Base-by-base conservation (phyloP, 2,888 invertebrate species). In the Balanococcus diminutus region DNA sequence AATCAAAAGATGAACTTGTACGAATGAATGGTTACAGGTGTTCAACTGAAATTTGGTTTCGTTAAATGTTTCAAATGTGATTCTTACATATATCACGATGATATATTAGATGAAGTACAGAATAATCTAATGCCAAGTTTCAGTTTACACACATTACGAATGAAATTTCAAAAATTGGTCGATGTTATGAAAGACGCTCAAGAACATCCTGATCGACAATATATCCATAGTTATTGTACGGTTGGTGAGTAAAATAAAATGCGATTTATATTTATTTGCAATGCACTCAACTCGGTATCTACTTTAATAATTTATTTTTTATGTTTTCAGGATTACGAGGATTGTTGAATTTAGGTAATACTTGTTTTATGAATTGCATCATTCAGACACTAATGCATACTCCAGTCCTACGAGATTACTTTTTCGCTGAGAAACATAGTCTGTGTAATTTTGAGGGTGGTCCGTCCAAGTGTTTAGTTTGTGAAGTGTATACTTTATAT, bases 311-410 rank as follows among this genome's bases (percentile, higher is more conserved):
- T 72, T 6, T 19, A 25, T 16, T 8, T 9, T 2, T 46, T 72
- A 89, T 28, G n/a, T 42, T 72, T 89, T 61, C 89, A 92, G 94
- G 99, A 56, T 91, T 99, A 87, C 92, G 99, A 86, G 99, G 99
- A 0, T 91, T 99, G 86, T 94, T 98, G 89, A 99, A 99, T 91
- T 92, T 99, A 87, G 99, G 99, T 46, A 96, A 97, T 88, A 99
- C 99, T 3, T 99, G 99, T 91, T 99, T 98, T 90, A 98, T 99
- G 97, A 99, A 98, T 91, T 98, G 98, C 89, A 98, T 99, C 89
- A 95, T 99, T 11, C 91, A 94, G 92, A 96, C 97, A 0, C 90
- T 99, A 88, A 97, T 97, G 88, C 98, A 99, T 90, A 98, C 98
- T 3, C 98, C 98, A 0, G 91, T 98, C 56, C 91, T 99, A 86